Conservation (phyloP, 1,140 invertebrate species). For the Matsumurasca onukii region DNA sequence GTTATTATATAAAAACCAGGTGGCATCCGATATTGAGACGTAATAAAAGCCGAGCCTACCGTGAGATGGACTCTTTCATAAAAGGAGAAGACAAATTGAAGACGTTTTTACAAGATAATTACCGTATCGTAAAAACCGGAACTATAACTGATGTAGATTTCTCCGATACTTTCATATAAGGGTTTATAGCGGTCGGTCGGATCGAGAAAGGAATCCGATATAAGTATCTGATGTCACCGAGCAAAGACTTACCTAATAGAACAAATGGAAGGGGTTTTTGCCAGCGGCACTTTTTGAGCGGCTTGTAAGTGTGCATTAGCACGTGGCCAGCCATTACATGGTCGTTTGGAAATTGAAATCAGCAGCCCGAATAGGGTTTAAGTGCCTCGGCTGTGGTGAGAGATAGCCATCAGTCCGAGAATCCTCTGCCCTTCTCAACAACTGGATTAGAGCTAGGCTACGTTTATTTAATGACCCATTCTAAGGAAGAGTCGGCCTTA, state of each 20-base stretch:
- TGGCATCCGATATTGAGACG: slow-evolving; percentile 9
- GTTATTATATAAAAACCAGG: background rate
- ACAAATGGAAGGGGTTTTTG: background rate
- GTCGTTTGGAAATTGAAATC: background rate
- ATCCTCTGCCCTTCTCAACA: too few relatives aligned
- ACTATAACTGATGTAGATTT: slow-evolving; percentile 12
- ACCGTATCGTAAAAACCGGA: slow-evolving; percentile 11
- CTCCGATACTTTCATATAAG: background rate
- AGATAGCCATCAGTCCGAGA: slow-evolving; percentile 15
- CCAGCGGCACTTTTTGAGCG: background rate
- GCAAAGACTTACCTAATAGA: background rate
- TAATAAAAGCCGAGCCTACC: background rate
- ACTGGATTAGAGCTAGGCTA: too few relatives aligned
- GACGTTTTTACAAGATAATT: slow-evolving; percentile 24
- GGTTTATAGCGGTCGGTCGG: slow-evolving; percentile 4
- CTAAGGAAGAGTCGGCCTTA: too few relatives aligned
- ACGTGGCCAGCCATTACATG: background rate
- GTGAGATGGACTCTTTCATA: slow-evolving; percentile 10
- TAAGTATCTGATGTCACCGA: slow-evolving; percentile 6
- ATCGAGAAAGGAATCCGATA: slow-evolving; percentile 18
- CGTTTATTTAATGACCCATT: too few relatives aligned
- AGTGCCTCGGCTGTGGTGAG: background rate
- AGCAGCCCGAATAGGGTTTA: background rate
- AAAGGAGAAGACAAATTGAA: slow-evolving; percentile 25
- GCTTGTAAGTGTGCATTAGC: background rate